Conservation (phyloP, 2,113 vertebrate genomes). For the Chloebia gouldiae region DNA sequence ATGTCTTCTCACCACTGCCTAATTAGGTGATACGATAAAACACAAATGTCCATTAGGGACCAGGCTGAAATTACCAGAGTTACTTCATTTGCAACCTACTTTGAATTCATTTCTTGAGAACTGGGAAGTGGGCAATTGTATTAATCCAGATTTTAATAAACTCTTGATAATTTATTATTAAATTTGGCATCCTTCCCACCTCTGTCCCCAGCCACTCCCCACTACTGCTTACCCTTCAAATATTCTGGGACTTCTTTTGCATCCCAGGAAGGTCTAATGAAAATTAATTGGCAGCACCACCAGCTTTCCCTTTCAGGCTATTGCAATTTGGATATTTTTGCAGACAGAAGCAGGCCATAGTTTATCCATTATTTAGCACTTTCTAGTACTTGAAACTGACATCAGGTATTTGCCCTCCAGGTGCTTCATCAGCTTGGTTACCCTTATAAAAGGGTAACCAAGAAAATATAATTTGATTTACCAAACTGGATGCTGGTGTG, state of each 20-base stretch:
- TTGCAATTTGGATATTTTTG: background rate
- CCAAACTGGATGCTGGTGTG: background rate
- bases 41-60: background rate
- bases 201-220: background rate
- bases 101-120: constrained; percentile 10
- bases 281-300: background rate
- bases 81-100: constrained; percentile 20
- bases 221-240: background rate
- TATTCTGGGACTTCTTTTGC: background rate
- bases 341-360: background rate
- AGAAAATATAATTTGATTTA: constrained; percentile 16
- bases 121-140: background rate
- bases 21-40: background rate
- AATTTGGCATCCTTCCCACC: background rate
- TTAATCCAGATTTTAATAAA: constrained; percentile 19
- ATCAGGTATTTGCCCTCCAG: constrained; percentile 14
- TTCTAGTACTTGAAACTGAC: background rate
- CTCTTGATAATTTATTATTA: background rate
- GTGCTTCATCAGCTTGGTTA: background rate
- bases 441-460: background rate
- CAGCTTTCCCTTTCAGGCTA: background rate
- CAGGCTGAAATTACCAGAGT: background rate
- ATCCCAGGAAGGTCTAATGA: background rate
- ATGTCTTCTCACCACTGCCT: background rate
- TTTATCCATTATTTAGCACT: constrained; percentile 4